Conservation (phyloP, 2,888 invertebrate genomes). For the Tinea trinotella region DNA sequence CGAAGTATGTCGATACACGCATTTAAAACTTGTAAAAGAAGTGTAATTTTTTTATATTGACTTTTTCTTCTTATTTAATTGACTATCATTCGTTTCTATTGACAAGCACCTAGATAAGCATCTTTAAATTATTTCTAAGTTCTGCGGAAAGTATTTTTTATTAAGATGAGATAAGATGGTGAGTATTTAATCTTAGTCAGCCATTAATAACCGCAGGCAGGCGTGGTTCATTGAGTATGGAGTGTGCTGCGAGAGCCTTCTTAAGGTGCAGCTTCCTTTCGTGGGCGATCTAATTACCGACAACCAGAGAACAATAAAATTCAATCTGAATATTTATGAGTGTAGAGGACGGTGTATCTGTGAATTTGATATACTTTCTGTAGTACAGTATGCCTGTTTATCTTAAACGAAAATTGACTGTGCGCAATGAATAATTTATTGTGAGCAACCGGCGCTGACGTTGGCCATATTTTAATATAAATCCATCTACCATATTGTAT, state of each 20-base stretch:
- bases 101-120: not conserved
- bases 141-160: slow-evolving; percentile 11
- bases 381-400: slow-evolving; percentile 42
- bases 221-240: slow-evolving; percentile 13
- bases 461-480: slow-evolving; percentile 71
- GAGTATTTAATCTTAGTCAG: not conserved
- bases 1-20: slow-evolving; percentile 38
- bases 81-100: slow-evolving; percentile 17
- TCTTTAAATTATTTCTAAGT: slow-evolving; percentile 1
- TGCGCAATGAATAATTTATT: slow-evolving; percentile 69
- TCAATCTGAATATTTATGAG: slow-evolving; percentile 68
- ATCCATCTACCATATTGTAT: slow-evolving; percentile 72
- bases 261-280: slow-evolving; percentile 54
- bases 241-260: slow-evolving; percentile 28
- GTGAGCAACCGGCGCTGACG: slow-evolving; percentile 65
- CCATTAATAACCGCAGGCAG: slow-evolving; percentile 15
- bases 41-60: slow-evolving; percentile 9
- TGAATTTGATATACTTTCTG: slow-evolving; percentile 51
- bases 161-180: not conserved
- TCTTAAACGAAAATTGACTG: slow-evolving; percentile 66
- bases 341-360: slow-evolving; percentile 40
- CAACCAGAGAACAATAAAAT: slow-evolving; percentile 65
- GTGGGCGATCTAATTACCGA: slow-evolving; percentile 70
- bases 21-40: slow-evolving; percentile 19
- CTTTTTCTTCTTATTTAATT: slow-evolving; percentile 2